phyloP scores from a whole-genome alignment of 1,140 invertebrate genomes.

The Dryas iulia region DNA sequence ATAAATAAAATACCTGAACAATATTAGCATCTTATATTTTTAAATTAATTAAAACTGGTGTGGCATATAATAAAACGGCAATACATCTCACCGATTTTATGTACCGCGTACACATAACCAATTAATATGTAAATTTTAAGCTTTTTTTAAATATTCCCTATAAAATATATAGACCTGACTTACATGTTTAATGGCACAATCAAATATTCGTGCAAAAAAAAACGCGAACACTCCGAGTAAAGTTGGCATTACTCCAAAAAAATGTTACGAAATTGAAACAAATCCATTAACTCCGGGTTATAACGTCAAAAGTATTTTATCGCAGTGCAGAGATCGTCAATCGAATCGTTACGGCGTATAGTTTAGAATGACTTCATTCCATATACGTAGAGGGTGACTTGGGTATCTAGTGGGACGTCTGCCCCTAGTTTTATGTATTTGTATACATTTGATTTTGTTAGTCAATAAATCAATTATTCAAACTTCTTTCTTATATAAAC shows the following conservation, averaged over 20 bases:
- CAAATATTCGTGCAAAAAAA: conserved; percentile 33
- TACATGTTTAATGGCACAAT: conserved; percentile 26
- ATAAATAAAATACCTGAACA: too few relatives aligned
- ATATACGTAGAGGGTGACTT: conserved; percentile 66
- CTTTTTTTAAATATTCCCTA: neutral
- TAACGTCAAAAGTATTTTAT: conserved; percentile 51
- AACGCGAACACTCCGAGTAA: conserved; percentile 34
- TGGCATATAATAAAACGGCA: too few relatives aligned
- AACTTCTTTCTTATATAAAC: conserved; percentile 10
- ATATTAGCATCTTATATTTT: too few relatives aligned
- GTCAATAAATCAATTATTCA: conserved; percentile 49
- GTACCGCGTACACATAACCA: neutral
- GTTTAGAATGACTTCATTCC: conserved; percentile 76
- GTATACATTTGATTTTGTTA: conserved; percentile 52
- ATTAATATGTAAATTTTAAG: neutral
- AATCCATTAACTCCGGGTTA: conserved; percentile 39
- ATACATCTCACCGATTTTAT: too few relatives aligned
- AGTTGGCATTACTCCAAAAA: conserved; percentile 40
- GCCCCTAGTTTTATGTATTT: conserved; percentile 55
- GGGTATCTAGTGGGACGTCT: conserved; percentile 48
- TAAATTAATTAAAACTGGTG: too few relatives aligned
- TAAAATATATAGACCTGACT: neutral
- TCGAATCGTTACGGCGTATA: conserved; percentile 69
- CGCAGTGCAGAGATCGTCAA: conserved; percentile 57
- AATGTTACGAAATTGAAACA: conserved; percentile 40